Base-by-base conservation (phyloP, 2,797 vertebrate genomes). In the Lemur catta region DNA sequence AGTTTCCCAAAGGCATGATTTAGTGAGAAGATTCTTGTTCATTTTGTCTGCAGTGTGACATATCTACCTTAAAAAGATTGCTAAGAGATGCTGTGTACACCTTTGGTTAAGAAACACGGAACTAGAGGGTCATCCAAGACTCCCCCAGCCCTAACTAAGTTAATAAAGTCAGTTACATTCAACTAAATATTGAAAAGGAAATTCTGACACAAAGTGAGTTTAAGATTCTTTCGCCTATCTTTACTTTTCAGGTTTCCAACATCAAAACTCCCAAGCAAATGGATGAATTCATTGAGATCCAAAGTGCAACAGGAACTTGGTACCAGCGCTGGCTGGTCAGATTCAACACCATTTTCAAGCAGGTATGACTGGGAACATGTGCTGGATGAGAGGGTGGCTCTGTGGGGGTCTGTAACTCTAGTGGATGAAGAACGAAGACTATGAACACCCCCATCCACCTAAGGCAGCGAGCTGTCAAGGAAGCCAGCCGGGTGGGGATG, bases 221-320 rank as follows among this genome's bases (percentile, higher is more conserved):
- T 76, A 41, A 43, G 55, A 46, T 24, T 61, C 18, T 85, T 15
- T 84, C 48, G 12, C 1, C 5, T 0, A 0, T 61, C 41, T 74
- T 50, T 76, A 30, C 35, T 52, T 86, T 92, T 63, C 92, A 99
- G 99, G 99, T 99, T 85, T 99, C 99, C 88, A 99, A 99, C 94
- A 99, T 99, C 89, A 99, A 99, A 98, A 99, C 99, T 35, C 99
- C 99, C 52, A 99, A 99, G 97, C 99, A 99, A 98, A 98, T 99
- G 33, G 99, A 99, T 48, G 99, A 99, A 97, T 99, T 99, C 97
- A 99, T 99, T 84, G 99, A 99, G 99, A 99, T 99, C 97, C 99
- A 99, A 98, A 99, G 99, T 87, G 99, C 99, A 55, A 99, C 99
- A 1, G 99, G 99, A 15, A 99, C 99, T 0, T 99, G 99, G 98